Evolutionary conservation across 2,888 invertebrate species (phyloP), one percentile per base, ranked within the genome.

Genomic region (Oligia fasciuncula): DNA sequence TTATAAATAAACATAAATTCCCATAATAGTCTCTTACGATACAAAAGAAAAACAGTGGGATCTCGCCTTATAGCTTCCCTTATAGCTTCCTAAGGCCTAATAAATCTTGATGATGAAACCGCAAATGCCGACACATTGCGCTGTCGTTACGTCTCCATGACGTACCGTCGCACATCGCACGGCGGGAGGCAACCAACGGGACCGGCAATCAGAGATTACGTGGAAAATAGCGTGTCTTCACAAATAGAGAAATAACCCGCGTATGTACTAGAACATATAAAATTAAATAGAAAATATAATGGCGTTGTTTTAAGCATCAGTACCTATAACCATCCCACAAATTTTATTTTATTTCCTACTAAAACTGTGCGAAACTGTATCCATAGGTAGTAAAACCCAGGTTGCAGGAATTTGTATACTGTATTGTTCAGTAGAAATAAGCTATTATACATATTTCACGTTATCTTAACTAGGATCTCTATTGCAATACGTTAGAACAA

Each of bases 181-280:
- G 79, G 85, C 90, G 90, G 90, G 91, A 92, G 89, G 86, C 89
- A 85, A 78, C 81, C 92, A 95, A 95, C 95, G 95, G 95, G 92
- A 95, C 92, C 84, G 87, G 88, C 93, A 93, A 94, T 94, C 93
- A 93, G 88, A 92, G 92, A 92, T 93, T 95, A 94, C 95, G 88
- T 82, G 92, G 95, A 95, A 95, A 92, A 90, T 92, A 92, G 91
- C 92, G 90, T 91, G 87, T 88, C 92, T 92, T 91, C 92, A 81
- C 83, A 83, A 85, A 89, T 86, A 87, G 79, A 81, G 71, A 79
- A 70, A 80, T 57, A 57, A 91, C 90, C 90, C 87, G 90, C 90
- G 89, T 77, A 74, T 66, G 69, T 68, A 72, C 73, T 72, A 76
- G 66, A 65, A 90, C 84, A 76, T 54, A 82, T 76, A 76, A 81